Conservation (phyloP, 64 coral and sea anemone genomes). For the Pocillopora verrucosa region DNA sequence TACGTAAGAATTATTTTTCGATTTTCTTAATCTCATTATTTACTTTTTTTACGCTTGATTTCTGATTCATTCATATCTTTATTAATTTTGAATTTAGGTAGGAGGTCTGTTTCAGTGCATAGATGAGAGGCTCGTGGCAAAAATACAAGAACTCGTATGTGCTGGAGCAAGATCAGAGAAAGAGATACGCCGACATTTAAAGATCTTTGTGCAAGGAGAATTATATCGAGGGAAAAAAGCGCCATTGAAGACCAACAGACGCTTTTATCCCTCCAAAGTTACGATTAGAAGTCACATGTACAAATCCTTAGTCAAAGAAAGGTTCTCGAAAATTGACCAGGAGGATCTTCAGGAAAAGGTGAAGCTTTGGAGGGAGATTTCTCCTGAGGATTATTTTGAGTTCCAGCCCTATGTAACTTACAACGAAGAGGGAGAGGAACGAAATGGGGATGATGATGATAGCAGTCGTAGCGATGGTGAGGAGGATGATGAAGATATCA, state of each 20-base stretch:
- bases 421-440: not conserved
- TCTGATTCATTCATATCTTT: not conserved
- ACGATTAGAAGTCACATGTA: constrained; percentile 56
- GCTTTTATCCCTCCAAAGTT: constrained; percentile 22
- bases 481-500: too few species aligned
- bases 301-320: constrained; percentile 9
- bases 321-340: constrained; percentile 32
- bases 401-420: constrained; percentile 34
- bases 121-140: not conserved
- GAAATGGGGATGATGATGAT: not conserved
- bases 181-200: constrained; percentile 46
- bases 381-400: constrained; percentile 20
- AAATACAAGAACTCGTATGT: constrained; percentile 5
- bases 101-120: constrained; percentile 31
- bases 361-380: not conserved
- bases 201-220: constrained; percentile 13
- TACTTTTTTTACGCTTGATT: too few species aligned
- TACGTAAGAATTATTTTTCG: too few species aligned
- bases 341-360: constrained; percentile 33
- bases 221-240: constrained; percentile 4
- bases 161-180: not conserved
- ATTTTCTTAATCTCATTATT: too few species aligned
- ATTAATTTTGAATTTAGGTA: not conserved
- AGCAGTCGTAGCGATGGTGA: too few species aligned
- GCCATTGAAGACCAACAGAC: not conserved